Conservation (phyloP, 2,797 vertebrate genomes). For the Pipistrellus nathusii region DNA sequence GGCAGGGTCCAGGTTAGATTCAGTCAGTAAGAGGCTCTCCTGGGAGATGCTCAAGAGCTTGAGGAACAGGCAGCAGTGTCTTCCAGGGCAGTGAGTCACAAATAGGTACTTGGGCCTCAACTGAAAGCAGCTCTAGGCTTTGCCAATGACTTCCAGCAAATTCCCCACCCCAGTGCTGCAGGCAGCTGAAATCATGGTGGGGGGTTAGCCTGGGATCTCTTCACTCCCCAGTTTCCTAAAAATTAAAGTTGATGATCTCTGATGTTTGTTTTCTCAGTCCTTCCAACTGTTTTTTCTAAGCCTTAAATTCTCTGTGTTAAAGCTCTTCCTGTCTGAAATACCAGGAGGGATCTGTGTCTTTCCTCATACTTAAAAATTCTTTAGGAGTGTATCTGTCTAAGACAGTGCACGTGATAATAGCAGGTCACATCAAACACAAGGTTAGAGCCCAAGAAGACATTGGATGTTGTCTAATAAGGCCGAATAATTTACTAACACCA, state of each 20-base stretch:
- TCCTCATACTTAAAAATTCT: not conserved
- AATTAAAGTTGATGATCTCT: not conserved
- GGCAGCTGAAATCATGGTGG: not conserved
- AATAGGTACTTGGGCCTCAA: not conserved
- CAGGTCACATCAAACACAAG: not conserved
- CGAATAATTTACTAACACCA: not conserved
- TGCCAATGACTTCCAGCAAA: slow-evolving; percentile 9
- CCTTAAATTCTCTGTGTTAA: not conserved
- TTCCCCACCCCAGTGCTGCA: too few relatives aligned
- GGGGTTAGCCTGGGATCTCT: not conserved
- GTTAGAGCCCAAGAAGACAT: not conserved
- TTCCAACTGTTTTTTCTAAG: not conserved
- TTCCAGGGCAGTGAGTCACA: not conserved
- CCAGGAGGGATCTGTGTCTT: not conserved
- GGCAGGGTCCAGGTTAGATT: not conserved
- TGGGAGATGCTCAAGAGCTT: not conserved
- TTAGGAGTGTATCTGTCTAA: not conserved
- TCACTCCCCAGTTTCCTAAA: not conserved
- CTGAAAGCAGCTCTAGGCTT: not conserved
- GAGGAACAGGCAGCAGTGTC: not conserved
- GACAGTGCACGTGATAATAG: not conserved
- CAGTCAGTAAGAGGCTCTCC: not conserved
- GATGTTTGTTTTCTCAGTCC: not conserved
- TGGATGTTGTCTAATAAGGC: not conserved
- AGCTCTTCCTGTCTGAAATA: not conserved